A percentile compares a stretch with the other conserved stretches of the same genome.
Conservation (phyloP, 2,797 vertebrate species). For the Numenius phaeopus region DNA sequence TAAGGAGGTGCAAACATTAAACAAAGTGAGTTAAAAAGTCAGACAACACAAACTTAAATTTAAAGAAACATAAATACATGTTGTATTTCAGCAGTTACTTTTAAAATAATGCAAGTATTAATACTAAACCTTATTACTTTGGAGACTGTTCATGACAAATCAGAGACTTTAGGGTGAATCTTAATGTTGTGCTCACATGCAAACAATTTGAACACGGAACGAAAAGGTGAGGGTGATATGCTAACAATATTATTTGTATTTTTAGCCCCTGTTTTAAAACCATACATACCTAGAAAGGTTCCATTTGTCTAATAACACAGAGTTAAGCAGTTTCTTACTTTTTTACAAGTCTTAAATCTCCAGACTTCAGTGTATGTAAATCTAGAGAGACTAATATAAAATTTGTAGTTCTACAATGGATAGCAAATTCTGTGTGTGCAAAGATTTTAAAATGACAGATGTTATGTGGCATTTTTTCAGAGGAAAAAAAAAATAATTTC, state of each 20-base stretch:
- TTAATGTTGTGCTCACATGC: background rate
- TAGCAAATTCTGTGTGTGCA: background rate
- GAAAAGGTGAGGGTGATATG: background rate
- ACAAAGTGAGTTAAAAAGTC: too few species aligned
- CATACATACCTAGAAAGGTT: background rate
- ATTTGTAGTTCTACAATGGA: background rate
- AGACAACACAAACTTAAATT: background rate
- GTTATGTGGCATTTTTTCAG: background rate
- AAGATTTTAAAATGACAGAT: background rate
- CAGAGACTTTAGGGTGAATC: background rate
- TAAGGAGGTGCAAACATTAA: background rate
- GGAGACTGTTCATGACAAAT: background rate
- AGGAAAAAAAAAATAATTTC: background rate
- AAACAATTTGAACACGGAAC: background rate
- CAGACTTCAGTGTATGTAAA: background rate
- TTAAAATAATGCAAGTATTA: background rate
- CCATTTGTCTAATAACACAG: background rate
- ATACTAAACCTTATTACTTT: background rate
- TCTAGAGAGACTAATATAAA: background rate
- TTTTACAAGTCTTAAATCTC: background rate
- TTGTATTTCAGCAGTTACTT: background rate
- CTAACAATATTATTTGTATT: background rate
- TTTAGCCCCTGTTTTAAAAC: background rate
- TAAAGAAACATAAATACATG: background rate
- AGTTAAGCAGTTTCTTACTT: background rate